Base-by-base conservation (phyloP, 2,113 vertebrate genomes). In the Cranoglanis bouderius region DNA sequence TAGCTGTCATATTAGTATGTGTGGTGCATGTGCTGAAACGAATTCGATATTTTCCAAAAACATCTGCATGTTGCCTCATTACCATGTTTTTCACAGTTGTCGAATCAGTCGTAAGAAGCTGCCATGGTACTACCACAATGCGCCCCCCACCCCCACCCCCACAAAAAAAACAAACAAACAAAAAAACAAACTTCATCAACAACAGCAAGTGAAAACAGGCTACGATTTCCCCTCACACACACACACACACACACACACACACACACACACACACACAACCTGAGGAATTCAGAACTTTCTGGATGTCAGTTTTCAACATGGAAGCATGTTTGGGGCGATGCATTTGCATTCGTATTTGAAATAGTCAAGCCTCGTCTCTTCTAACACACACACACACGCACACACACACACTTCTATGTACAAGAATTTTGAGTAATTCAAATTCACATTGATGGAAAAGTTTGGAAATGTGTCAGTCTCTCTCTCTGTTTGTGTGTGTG, bases 81-180 rank as follows among this genome's bases (percentile, higher is more conserved):
- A 82, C 65, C 85, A 80, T 77, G 59, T 88, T 90, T 85, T 82
- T n/a, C 91, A 90, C 89, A 65, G 87, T 87, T 91, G 85, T 89
- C 86, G 90, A 70, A 87, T 90, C 75, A 75, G 13, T 89, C 85
- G 85, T 86, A 82, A 89, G 86, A 18, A 85, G 12, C 85, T 90
- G 86, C 84, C 89, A 92, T 40, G 83, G 40, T 67, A 85, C 9
- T 49, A 49, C 9, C 46, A 49, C 46, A 0, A 0, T 9, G 8
- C 46, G 1, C 46, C 46, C 46, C 46, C 1, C 46, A 10, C 9
- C 46, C 9, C 46, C 35, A 40, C 10, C 19, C 4, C 1, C 46
- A 3, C 43, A 43, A 19, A 29, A 9, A 26, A 14, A 12, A 8
- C 2, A 21, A 26, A n/a, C n/a, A 24, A 35, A 40, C 12, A 43